Conservation (phyloP, 2,797 vertebrate genomes). For the Scolopax bukidnonensis region DNA sequence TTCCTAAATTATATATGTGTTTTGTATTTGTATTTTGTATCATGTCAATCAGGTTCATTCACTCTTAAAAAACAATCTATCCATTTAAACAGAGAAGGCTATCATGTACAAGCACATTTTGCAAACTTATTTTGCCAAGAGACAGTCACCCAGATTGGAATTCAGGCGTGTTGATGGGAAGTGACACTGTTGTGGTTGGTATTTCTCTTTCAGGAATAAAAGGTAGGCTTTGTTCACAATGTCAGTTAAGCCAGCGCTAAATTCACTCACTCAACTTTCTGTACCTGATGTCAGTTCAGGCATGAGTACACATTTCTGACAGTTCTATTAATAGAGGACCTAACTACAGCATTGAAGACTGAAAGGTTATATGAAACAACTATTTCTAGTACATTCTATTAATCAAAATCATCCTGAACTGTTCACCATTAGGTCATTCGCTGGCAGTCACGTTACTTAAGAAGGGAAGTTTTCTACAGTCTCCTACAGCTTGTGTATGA, state of each 20-base stretch:
- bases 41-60: not conserved
- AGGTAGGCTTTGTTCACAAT: constrained; percentile 35
- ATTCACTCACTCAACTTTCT: constrained; percentile 48
- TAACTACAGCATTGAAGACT: constrained; percentile 27
- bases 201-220: constrained; percentile 50
- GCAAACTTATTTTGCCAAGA: constrained; percentile 42
- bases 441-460: not conserved
- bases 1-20: not conserved
- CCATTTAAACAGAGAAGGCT: not conserved
- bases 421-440: not conserved
- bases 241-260: constrained; percentile 40
- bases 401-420: constrained; percentile 1
- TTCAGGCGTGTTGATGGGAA: constrained; percentile 51
- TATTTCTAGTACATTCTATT: constrained; percentile 33
- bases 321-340: constrained; percentile 72
- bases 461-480: not conserved
- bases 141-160: constrained; percentile 48
- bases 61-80: not conserved
- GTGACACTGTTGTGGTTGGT: constrained; percentile 45
- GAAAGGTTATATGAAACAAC: constrained; percentile 51
- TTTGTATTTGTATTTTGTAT: constrained; percentile 9
- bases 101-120: constrained; percentile 34
- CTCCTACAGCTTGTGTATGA: not conserved
- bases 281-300: constrained; percentile 60
- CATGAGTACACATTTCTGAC: constrained; percentile 55